Percentiles rank a stretch among this genome's conserved stretches.
Conservation (phyloP, 2,113 vertebrate species). For the Spilogale gracilis region DNA sequence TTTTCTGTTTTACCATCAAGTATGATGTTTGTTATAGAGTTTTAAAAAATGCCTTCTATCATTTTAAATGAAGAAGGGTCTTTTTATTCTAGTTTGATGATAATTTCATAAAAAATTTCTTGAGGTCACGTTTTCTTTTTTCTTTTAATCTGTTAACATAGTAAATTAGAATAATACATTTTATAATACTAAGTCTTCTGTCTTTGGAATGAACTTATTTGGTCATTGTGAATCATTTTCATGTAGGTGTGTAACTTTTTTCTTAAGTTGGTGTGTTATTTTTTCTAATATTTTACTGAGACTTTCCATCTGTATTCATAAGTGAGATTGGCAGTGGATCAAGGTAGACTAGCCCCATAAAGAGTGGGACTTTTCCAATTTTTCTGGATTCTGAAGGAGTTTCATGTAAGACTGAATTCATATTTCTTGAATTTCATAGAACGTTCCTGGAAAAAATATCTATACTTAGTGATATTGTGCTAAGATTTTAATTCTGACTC, state of each 20-base stretch:
- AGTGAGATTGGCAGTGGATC: neutral
- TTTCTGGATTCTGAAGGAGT: neutral
- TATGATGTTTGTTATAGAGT: neutral
- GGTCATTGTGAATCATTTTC: neutral
- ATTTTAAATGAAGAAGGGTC: neutral
- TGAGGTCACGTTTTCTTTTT: neutral
- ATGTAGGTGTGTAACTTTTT: neutral
- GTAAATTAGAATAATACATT: neutral
- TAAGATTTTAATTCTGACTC: neutral
- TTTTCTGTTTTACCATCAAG: neutral
- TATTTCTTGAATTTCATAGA: neutral
- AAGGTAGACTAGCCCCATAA: neutral
- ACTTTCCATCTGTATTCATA: neutral
- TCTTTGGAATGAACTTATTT: neutral
- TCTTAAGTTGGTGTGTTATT: neutral
- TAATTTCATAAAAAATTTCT: neutral
- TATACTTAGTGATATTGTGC: neutral
- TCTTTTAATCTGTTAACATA: neutral
- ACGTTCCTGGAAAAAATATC: neutral
- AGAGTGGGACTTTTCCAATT: neutral
- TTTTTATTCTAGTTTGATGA: neutral
- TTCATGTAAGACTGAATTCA: neutral
- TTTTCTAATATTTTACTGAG: neutral
- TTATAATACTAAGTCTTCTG: neutral
- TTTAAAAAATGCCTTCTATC: neutral